Percentiles rank a stretch among this genome's conserved stretches.
Conservation (phyloP, 2,797 vertebrate species). For the Peromyscus eremicus region DNA sequence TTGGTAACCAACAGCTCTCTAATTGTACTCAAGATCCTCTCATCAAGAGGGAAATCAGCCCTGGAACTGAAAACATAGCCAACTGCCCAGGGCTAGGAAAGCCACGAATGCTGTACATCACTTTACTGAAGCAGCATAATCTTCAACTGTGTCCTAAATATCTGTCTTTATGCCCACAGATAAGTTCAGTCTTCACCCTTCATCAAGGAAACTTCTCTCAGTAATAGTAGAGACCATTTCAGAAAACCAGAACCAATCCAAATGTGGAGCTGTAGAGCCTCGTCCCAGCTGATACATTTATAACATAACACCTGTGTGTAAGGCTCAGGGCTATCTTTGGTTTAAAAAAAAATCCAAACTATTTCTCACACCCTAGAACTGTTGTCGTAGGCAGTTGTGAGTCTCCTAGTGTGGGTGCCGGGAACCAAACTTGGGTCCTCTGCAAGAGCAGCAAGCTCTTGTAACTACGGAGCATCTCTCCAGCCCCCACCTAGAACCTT, state of each 20-base stretch:
- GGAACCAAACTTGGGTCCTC: background rate
- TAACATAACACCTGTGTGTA: too few relatives aligned
- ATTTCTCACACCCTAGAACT: background rate
- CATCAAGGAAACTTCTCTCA: background rate
- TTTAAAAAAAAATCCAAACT: background rate
- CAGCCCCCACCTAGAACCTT: background rate
- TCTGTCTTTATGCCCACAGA: background rate
- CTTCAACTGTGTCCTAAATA: background rate
- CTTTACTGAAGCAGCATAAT: background rate
- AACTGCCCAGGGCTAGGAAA: background rate
- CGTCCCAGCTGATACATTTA: background rate
- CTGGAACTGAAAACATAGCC: background rate
- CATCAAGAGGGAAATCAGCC: background rate
- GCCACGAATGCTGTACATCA: background rate
- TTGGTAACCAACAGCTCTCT: background rate
- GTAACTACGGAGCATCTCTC: background rate
- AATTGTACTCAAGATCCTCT: background rate
- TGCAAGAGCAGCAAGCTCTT: background rate
- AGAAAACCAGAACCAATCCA: background rate
- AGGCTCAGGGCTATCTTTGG: background rate
- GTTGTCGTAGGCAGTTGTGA: background rate
- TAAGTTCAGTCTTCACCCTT: background rate
- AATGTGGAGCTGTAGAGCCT: background rate
- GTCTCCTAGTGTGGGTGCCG: background rate
- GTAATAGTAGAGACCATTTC: background rate